Evolutionary conservation across 2,113 vertebrate species (phyloP).

Genomic region (Patagioenas fasciata): DNA sequence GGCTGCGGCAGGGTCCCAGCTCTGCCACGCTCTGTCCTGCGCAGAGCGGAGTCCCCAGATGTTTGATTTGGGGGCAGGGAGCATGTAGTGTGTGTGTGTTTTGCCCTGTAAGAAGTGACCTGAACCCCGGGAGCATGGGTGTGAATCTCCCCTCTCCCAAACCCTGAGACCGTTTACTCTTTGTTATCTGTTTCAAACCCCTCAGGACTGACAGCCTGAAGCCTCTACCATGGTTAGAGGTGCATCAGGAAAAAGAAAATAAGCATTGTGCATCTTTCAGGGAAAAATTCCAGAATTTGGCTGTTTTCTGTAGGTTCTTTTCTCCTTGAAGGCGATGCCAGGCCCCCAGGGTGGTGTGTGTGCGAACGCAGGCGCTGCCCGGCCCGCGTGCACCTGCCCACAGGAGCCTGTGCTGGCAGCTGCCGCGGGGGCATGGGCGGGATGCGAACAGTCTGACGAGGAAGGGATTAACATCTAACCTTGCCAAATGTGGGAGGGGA

Average conservation of each 20-base stretch:
- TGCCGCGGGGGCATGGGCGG: not conserved
- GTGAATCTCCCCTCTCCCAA: not conserved
- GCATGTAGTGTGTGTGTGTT: not conserved
- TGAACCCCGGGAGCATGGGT: not conserved
- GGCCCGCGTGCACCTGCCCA: not conserved
- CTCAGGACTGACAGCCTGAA: not conserved
- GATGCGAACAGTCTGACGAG: not conserved
- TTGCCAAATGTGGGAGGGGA: not conserved
- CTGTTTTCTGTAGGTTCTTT: not conserved
- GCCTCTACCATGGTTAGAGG: not conserved
- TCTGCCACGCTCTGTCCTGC: not conserved
- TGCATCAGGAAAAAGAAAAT: not conserved
- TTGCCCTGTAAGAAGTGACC: not conserved
- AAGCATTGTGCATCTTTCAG: fast-evolving
- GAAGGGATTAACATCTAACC: not conserved
- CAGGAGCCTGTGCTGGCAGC: not conserved
- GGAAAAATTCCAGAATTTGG: not conserved
- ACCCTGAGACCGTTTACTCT: not conserved
- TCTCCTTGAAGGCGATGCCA: not conserved
- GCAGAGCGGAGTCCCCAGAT: not conserved
- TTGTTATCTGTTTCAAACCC: not conserved
- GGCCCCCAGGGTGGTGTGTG: not conserved
- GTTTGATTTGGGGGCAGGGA: not conserved
- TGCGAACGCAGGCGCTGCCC: not conserved
- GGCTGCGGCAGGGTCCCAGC: not conserved